A percentile compares a stretch with the other conserved stretches of the same genome.
phyloP scores from a whole-genome alignment of 2,888 invertebrate species.

The Synergus itoensis region DNA sequence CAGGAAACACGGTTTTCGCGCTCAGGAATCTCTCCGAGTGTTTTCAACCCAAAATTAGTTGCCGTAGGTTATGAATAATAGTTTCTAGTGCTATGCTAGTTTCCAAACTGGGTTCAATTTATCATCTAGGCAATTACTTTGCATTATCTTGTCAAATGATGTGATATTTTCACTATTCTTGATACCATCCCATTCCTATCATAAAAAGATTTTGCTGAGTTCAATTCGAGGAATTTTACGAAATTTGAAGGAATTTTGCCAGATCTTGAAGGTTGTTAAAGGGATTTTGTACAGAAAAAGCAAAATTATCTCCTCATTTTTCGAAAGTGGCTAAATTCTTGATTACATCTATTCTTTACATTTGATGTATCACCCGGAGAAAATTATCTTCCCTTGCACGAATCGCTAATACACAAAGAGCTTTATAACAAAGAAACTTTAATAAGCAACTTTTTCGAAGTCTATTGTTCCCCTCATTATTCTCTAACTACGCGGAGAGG shows the following conservation, averaged over 20 bases:
- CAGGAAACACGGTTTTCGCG: conserved; percentile 13
- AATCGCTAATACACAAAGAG: background rate
- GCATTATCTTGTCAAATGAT: too few relatives aligned
- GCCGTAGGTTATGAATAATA: conserved; percentile 10
- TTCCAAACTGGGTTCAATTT: background rate
- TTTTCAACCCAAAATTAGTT: conserved; percentile 32
- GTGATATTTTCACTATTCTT: too few relatives aligned
- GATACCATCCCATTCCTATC: too few relatives aligned
- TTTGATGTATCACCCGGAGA: background rate
- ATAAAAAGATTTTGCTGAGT: too few relatives aligned
- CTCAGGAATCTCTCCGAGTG: conserved; percentile 6
- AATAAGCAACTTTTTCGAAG: background rate
- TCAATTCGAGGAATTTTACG: too few relatives aligned
- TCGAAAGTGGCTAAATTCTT: background rate
- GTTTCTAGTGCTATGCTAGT: background rate
- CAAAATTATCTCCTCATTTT: background rate
- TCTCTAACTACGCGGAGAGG: background rate
- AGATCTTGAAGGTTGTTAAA: too few relatives aligned
- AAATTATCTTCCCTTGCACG: background rate
- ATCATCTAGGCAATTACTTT: background rate
- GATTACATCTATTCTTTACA: background rate
- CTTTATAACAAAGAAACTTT: background rate
- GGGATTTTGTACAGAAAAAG: background rate
- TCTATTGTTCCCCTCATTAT: background rate
- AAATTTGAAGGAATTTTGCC: too few relatives aligned